A percentile compares a stretch with the other conserved stretches of the same genome.
phyloP scores from a whole-genome alignment of 2,888 invertebrate genomes.

The Chromoteleia sp. region DNA sequence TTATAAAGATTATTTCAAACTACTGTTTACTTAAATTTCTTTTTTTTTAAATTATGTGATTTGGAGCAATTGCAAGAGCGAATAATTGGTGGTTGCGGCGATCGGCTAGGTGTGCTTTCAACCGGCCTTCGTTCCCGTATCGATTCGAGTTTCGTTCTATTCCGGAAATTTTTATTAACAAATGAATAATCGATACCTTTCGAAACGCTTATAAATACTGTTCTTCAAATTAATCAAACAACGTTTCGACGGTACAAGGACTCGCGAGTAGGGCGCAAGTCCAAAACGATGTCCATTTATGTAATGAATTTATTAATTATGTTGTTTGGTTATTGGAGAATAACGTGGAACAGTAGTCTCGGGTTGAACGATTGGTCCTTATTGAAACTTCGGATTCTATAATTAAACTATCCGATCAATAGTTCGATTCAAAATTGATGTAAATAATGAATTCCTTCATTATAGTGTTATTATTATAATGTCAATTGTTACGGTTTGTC shows the following conservation, averaged over 20 bases:
- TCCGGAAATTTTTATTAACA: constrained; percentile 41
- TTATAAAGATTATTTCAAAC: too few relatives aligned
- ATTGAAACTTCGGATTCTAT: not conserved
- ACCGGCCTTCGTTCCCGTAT: constrained; percentile 12
- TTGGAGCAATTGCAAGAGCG: not conserved
- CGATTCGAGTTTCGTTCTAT: constrained; percentile 3
- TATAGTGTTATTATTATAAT: too few relatives aligned
- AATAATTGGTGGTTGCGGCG: not conserved
- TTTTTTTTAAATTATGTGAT: not conserved
- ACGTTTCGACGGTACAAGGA: constrained; percentile 4
- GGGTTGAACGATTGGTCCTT: too few relatives aligned
- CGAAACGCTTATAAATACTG: constrained; percentile 18
- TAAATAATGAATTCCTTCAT: not conserved
- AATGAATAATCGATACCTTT: constrained; percentile 35
- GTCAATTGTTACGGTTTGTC: not conserved
- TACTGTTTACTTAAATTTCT: too few relatives aligned
- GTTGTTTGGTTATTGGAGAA: not conserved
- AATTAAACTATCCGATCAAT: too few relatives aligned
- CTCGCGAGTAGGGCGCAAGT: constrained; percentile 4
- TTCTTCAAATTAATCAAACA: constrained; percentile 22
- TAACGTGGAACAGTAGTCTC: not conserved
- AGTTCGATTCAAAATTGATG: not conserved
- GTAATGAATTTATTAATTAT: constrained; percentile 16
- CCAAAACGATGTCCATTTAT: constrained; percentile 14
- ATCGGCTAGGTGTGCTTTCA: constrained; percentile 8